phyloP scores from a whole-genome alignment of 2,888 invertebrate genomes.

The Acanthosoma haemorrhoidale region DNA sequence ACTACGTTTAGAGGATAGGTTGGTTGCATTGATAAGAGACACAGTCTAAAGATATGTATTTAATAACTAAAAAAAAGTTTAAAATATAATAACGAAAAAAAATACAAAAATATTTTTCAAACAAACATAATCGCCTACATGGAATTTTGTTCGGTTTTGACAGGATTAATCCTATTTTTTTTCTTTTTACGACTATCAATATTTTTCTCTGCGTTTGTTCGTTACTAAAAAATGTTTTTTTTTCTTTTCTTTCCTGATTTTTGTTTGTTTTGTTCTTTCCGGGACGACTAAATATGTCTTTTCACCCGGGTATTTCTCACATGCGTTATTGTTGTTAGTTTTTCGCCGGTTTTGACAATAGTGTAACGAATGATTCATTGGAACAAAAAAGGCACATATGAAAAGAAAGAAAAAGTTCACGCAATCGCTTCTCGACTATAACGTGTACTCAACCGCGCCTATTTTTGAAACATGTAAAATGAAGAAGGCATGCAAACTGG shows the following conservation, averaged over 20 bases:
- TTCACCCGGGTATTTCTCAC: background rate
- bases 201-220: conserved; percentile 8
- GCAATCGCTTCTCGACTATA: background rate
- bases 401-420: background rate
- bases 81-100: background rate
- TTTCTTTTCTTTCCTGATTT: background rate
- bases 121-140: background rate
- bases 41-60: conserved; percentile 1
- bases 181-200: background rate
- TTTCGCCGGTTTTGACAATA: background rate
- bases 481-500: background rate
- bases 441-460: background rate
- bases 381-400: background rate
- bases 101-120: background rate
- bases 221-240: background rate
- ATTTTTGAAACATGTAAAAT: background rate
- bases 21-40: background rate
- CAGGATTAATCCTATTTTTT: background rate
- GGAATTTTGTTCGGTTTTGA: conserved; percentile 10
- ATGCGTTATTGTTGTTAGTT: conserved; percentile 1
- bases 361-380: background rate
- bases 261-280: background rate
- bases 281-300: background rate
- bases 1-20: conserved; percentile 55
- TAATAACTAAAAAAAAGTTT: background rate